Evolutionary conservation across 1,140 invertebrate species (phyloP).

Genomic region (Ips typographus): DNA sequence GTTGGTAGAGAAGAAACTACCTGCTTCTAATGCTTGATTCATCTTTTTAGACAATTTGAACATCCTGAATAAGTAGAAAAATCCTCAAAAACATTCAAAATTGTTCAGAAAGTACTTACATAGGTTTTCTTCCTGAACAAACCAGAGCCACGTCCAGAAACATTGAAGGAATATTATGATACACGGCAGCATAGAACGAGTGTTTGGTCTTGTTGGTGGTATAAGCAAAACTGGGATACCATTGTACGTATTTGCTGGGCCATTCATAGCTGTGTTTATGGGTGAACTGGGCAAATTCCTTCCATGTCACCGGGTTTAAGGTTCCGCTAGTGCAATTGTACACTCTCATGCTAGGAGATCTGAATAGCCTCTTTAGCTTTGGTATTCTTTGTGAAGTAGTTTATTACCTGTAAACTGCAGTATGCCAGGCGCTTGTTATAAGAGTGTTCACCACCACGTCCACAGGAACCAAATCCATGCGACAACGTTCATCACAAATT

Average conservation of each 20-base stretch:
- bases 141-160: constrained; percentile 72
- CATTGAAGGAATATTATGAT: constrained; percentile 80
- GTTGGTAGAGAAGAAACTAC: constrained; percentile 85
- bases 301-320: constrained; percentile 84
- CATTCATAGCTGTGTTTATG: constrained; percentile 70
- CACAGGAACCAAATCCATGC: constrained; percentile 87
- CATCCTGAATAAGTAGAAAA: constrained; percentile 64
- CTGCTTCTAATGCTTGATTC: constrained; percentile 57
- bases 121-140: constrained; percentile 73
- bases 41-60: constrained; percentile 80
- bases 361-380: background rate
- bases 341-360: constrained; percentile 66
- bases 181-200: constrained; percentile 66
- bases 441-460: constrained; percentile 88
- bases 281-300: constrained; percentile 68
- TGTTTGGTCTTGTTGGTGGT: constrained; percentile 73
- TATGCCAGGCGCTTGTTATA: constrained; percentile 81
- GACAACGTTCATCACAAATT: constrained; percentile 68
- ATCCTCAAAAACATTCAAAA: background rate
- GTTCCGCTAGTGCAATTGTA: constrained; percentile 90
- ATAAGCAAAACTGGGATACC: constrained; percentile 82
- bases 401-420: constrained; percentile 58
- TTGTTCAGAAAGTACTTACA: constrained; percentile 60
- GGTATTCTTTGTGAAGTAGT: constrained; percentile 7
- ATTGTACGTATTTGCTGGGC: constrained; percentile 80